Base-by-base conservation (phyloP, 2,888 invertebrate genomes). In the Diploptera punctata region DNA sequence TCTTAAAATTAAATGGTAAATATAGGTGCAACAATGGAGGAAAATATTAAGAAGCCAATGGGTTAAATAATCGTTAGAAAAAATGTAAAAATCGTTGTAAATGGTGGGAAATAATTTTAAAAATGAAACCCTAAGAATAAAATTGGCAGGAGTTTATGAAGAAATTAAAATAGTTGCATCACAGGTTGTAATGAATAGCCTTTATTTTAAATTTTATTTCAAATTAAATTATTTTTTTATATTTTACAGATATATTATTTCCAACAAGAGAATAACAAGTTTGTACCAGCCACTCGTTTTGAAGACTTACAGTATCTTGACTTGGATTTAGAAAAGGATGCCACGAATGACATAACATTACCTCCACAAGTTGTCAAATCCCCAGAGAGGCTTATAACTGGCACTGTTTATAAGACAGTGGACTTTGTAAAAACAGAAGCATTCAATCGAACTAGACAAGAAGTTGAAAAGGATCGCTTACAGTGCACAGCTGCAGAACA, bases 371-470 rank as follows among this genome's bases (percentile, higher is more conserved):
- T 68, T 44, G 78, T 79, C 1, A 78, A 77, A 74, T 78, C 79
- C 13, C 80, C 79, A n/a, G 77, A 78, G 70, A 70, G 77, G 3
- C 72, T 52, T 10, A 57, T 71, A 19, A 73, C 71, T 5, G 65
- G 72, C 33, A 84, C 92, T 0, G 94, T 94, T 9, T 97, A 97
- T 83, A 95, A 96, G 82, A 94, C 93, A 1, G 96, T 98, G 0
- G 97, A 98, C 84, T 97, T 97, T 84, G 85, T 95, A 68, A 97
- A 96, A 86, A 98, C 97, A 0, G 92, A 95, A 81, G 97, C 97
- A 5, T 94, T 98, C 80, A 95, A 94, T 82, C 90, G 93, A 74
- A 95, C 94, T 44, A 87, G 93, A 68, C 91, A 93, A 80, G 91
- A 92, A 79, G 91, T 93, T 0, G 93, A 92, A 80, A 90, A 90